A percentile compares a stretch with the other conserved stretches of the same genome.
Conservation (phyloP, 2,888 invertebrate species). For the Norana najaformis region DNA sequence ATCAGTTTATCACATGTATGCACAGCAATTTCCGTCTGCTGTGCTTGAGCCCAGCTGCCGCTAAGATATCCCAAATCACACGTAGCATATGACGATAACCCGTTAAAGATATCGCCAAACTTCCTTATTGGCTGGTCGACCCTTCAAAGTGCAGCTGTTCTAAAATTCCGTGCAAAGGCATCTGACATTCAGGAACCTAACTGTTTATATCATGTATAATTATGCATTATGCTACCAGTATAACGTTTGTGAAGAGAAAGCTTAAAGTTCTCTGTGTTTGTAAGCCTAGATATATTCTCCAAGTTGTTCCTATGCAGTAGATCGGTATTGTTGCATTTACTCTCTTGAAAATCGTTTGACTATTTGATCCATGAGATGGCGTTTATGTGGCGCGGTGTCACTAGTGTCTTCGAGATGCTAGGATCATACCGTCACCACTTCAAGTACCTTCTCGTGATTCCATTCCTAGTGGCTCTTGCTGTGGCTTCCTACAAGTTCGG, state of each 20-base stretch:
- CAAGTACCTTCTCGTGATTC: neutral
- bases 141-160: neutral
- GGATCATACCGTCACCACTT: neutral
- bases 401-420: neutral
- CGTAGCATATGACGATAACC: neutral
- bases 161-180: neutral
- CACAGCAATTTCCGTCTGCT: neutral
- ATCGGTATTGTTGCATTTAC: neutral
- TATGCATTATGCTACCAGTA: too few species aligned
- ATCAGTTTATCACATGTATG: neutral
- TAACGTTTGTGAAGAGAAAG: neutral
- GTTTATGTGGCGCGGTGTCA: neutral
- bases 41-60: neutral
- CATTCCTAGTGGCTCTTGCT: conserved; percentile 7
- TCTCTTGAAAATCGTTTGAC: neutral
- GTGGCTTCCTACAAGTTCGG: conserved; percentile 17
- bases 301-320: neutral
- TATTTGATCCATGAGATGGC: neutral
- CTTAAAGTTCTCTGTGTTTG: neutral
- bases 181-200: neutral
- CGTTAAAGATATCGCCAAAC: too few species aligned
- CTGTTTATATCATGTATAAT: neutral
- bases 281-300: neutral
- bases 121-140: neutral
- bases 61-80: neutral